Conservation (phyloP, 2,888 invertebrate species). For the Leucophenga maculata region DNA sequence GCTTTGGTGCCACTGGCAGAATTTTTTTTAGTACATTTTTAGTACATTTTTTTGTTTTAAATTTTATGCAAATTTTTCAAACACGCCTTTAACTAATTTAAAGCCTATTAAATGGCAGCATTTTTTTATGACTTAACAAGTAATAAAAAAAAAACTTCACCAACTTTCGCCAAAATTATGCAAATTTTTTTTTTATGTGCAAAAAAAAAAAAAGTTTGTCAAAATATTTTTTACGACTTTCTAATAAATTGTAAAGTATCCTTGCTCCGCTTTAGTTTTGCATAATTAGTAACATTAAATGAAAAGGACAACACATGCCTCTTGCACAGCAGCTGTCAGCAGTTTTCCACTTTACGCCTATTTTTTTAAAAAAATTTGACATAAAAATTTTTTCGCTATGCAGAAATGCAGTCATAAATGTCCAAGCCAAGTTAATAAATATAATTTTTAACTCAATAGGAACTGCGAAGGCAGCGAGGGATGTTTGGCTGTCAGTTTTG, state of each 20-base stretch:
- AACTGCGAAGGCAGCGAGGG: constrained; percentile 6
- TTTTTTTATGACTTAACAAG: not conserved
- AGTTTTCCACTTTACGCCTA: constrained; percentile 15
- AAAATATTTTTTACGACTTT: constrained; percentile 49
- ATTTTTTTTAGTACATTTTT: not conserved
- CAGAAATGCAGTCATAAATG: constrained; percentile 54
- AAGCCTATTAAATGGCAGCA: not conserved
- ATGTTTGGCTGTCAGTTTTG: constrained; percentile 16
- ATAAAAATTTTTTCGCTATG: constrained; percentile 32
- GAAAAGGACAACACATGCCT: constrained; percentile 40
- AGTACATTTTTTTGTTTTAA: not conserved
- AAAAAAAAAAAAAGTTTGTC: not conserved
- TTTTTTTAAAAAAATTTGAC: constrained; percentile 25
- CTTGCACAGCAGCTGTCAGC: constrained; percentile 39
- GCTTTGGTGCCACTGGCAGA: not conserved
- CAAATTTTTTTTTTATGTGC: constrained; percentile 35
- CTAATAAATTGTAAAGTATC: constrained; percentile 48
- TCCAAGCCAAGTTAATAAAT: constrained; percentile 51
- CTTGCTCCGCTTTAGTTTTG: constrained; percentile 36
- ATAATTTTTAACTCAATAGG: constrained; percentile 53
- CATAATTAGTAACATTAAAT: constrained; percentile 48
- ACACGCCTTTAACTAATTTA: not conserved
- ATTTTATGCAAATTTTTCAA: not conserved
- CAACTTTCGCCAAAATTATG: constrained; percentile 39
- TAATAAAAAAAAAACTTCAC: not conserved